A percentile compares a stretch with the other conserved stretches of the same genome.
Conservation (phyloP, 2,888 invertebrate species). For the Encarsia formosa region DNA sequence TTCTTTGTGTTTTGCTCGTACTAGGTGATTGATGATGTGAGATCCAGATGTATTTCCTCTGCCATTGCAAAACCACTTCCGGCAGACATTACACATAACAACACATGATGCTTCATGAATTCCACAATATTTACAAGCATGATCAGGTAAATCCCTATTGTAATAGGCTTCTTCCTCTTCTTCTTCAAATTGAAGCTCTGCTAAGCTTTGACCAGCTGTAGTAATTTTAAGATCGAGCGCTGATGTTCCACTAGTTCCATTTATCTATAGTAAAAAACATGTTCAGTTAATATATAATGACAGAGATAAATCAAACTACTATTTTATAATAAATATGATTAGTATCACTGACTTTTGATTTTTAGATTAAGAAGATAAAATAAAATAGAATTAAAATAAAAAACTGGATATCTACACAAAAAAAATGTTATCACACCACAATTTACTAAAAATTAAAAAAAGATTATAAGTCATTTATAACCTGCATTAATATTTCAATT, state of each 20-base stretch:
- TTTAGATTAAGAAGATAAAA: too few relatives aligned
- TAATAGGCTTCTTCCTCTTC: slow-evolving; percentile 90
- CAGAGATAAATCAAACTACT: too few relatives aligned
- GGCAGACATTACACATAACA: slow-evolving; percentile 96
- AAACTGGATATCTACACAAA: too few relatives aligned
- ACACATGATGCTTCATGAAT: slow-evolving; percentile 97
- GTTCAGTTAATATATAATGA: too few relatives aligned
- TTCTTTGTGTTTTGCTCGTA: slow-evolving; percentile 98
- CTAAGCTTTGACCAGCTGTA: slow-evolving; percentile 68
- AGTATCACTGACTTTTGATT: too few relatives aligned
- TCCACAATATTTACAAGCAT: slow-evolving; percentile 99
- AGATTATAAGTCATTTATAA: too few relatives aligned
- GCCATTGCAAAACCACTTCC: slow-evolving; percentile 99
- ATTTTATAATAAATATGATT: too few relatives aligned
- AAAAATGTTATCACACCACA: too few relatives aligned
- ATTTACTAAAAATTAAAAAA: too few relatives aligned
- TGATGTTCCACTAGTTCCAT: slow-evolving; percentile 61
- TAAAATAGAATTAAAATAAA: too few relatives aligned
- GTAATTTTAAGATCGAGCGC: slow-evolving; percentile 60
- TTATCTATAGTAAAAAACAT: slow-evolving; percentile 57
- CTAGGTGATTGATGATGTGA: slow-evolving; percentile 98
- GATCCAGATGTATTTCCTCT: slow-evolving; percentile 96
- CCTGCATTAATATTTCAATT: too few relatives aligned
- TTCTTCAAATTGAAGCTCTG: slow-evolving; percentile 91
- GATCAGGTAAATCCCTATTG: slow-evolving; percentile 85